Evolutionary conservation across 2,888 invertebrate genomes (phyloP).

Genomic region (Amphimallon solstitiale): DNA sequence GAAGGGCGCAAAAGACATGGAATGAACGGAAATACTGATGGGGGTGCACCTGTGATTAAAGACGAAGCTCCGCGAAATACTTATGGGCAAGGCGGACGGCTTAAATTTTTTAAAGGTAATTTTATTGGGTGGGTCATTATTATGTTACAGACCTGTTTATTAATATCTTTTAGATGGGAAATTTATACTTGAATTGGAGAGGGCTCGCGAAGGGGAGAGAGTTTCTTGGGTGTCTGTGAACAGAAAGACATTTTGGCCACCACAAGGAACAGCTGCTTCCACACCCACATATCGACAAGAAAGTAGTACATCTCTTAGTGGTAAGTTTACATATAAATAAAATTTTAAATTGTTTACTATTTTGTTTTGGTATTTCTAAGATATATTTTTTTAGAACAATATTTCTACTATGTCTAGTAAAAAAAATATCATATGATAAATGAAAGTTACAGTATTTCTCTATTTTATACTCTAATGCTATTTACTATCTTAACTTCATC

Average conservation of each 20-base stretch:
- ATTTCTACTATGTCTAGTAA: too few species aligned
- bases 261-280: constrained; percentile 74
- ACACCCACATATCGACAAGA: constrained; percentile 71
- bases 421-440: too few species aligned
- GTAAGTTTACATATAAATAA: constrained; percentile 62
- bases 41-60: constrained; percentile 51
- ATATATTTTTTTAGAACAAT: too few species aligned
- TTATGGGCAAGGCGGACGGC: constrained; percentile 74
- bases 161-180: constrained; percentile 78
- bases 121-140: constrained; percentile 30
- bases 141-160: constrained; percentile 8
- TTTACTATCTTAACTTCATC: too few species aligned
- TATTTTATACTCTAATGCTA: too few species aligned
- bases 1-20: constrained; percentile 77
- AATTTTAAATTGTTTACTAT: too few species aligned
- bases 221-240: constrained; percentile 91
- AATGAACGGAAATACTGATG: constrained; percentile 76
- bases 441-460: too few species aligned
- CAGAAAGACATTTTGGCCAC: constrained; percentile 88
- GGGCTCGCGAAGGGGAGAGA: constrained; percentile 81
- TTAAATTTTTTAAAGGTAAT: constrained; percentile 82
- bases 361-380: too few species aligned
- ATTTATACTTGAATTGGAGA: constrained; percentile 86
- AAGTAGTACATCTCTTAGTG: constrained; percentile 84
- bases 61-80: constrained; percentile 61